phyloP scores from a whole-genome alignment of 2,113 vertebrate species.

The Microtus oregoni region DNA sequence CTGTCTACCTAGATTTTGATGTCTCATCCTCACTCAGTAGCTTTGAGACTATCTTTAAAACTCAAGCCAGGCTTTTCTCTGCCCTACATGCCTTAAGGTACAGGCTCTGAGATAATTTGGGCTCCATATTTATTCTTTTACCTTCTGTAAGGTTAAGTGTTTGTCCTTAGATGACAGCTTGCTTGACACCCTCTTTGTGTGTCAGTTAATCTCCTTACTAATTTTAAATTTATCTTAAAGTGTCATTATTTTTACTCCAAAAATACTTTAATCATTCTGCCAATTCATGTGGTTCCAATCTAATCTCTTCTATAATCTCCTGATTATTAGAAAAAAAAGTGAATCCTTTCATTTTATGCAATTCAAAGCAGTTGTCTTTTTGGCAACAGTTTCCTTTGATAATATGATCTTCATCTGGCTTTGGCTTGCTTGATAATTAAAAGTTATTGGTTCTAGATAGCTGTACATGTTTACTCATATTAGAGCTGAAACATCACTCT shows the following conservation, averaged over 20 bases:
- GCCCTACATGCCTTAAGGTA: no score
- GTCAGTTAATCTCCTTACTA: neutral
- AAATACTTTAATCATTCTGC: slow-evolving; percentile 23
- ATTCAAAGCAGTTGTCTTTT: neutral
- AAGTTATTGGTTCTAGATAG: neutral
- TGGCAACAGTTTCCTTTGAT: neutral
- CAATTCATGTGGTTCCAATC: neutral
- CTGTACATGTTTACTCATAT: neutral
- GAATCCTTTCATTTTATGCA: slow-evolving; percentile 28
- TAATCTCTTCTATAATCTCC: neutral
- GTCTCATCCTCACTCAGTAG: no score
- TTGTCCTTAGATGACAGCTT: neutral
- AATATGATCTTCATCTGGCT: neutral
- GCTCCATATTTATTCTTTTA: neutral
- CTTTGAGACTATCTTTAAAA: no score
- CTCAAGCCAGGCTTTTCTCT: no score
- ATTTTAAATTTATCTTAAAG: neutral
- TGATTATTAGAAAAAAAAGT: slow-evolving; percentile 10
- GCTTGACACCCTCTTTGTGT: neutral
- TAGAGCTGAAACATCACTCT: neutral
- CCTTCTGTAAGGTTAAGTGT: neutral
- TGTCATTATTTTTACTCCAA: neutral
- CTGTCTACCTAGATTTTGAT: no score
- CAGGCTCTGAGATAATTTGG: no score
- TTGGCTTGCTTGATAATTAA: neutral